phyloP scores from a whole-genome alignment of 2,113 vertebrate species.

The Sylvicapra grimmia region DNA sequence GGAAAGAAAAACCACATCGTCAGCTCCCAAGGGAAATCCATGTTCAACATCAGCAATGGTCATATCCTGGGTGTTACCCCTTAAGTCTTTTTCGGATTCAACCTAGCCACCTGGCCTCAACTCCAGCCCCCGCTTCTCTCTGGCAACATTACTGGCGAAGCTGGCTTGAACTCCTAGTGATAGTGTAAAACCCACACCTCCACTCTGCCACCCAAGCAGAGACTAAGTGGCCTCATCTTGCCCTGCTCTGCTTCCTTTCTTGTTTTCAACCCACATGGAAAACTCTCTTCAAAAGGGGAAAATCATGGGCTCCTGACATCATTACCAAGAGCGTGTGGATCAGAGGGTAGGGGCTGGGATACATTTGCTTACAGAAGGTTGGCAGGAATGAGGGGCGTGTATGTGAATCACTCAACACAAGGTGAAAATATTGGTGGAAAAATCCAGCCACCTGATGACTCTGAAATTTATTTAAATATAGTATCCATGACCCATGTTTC shows the following conservation, averaged over 20 bases:
- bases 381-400: conserved; percentile 66
- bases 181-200: neutral
- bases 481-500: conserved; percentile 74
- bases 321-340: conserved; percentile 22
- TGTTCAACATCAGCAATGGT: neutral
- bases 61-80: neutral
- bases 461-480: conserved; percentile 79
- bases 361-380: conserved; percentile 35
- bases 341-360: neutral
- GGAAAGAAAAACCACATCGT: neutral
- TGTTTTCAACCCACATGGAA: conserved; percentile 47
- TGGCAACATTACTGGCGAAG: neutral
- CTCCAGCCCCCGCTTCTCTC: neutral
- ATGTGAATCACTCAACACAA: conserved; percentile 75
- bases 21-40: neutral
- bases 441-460: conserved; percentile 76
- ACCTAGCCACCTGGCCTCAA: neutral
- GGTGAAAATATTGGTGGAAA: conserved; percentile 78
- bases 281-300: conserved; percentile 43
- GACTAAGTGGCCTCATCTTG: neutral
- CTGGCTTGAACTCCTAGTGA: neutral
- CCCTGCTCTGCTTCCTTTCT: neutral
- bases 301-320: conserved; percentile 68
- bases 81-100: neutral
- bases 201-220: neutral